Conservation (phyloP, 2,797 vertebrate genomes). For the Ctenosaura bakeri region DNA sequence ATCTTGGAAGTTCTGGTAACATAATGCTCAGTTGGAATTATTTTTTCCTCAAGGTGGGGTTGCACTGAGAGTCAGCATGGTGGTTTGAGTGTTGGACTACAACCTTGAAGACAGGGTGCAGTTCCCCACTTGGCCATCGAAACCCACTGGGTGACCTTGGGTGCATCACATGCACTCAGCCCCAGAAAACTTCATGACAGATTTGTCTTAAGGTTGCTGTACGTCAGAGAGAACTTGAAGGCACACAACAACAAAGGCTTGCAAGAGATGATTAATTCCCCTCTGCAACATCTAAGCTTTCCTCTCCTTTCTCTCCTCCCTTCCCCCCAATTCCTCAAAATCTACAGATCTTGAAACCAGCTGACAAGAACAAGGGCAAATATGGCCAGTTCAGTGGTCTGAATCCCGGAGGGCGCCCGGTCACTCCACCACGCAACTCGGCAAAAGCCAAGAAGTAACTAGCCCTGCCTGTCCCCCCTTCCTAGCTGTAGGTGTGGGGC, state of each 20-base stretch:
- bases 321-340: neutral
- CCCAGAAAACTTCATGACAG: too few species aligned
- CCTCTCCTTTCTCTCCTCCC: neutral
- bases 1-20: neutral
- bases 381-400: constrained; percentile 83
- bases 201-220: too few species aligned
- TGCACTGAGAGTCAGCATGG: too few species aligned
- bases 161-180: too few species aligned
- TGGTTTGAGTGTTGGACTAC: too few species aligned
- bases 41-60: neutral
- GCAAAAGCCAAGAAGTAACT: constrained; percentile 84
- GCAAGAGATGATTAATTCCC: neutral
- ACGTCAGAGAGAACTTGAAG: too few species aligned
- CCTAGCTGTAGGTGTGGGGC: constrained; percentile 37
- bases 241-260: too few species aligned
- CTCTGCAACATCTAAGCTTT: neutral
- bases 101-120: too few species aligned
- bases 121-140: too few species aligned
- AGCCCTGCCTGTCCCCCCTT: neutral
- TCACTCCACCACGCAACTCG: constrained; percentile 83
- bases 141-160: too few species aligned
- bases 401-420: constrained; percentile 81
- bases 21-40: neutral
- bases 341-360: constrained; percentile 82
- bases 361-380: constrained; percentile 85